Base-by-base conservation (phyloP, 2,797 vertebrate species). In the Microcaecilia unicolor region DNA sequence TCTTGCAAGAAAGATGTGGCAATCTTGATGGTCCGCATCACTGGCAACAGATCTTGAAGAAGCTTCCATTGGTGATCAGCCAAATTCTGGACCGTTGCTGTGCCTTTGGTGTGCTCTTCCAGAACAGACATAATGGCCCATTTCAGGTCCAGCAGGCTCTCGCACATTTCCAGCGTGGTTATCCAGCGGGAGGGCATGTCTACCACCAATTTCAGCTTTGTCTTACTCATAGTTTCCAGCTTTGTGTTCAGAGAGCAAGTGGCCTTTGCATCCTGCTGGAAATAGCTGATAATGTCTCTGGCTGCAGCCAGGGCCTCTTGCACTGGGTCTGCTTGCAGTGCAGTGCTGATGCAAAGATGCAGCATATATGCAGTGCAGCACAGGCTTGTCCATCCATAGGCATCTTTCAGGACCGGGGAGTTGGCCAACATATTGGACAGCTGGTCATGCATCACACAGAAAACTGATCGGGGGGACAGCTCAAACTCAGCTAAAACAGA, bases 31-130 rank as follows among this genome's bases (percentile, higher is more conserved):
- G 75, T 74, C 55, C 51, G 61, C 36, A 80, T 47, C 22, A 78
- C 56, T 0, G 70, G 55, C 3, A 76, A 59, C 22, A 82, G 33
- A n/a, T 82, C 76, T 20, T 78, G 76, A 22, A 82, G 16, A 25
- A 82, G 65, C 25, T 75, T 73, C 79, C 79, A 82, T 44, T 80
- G 75, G 33, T 68, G 64, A 12, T 78, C 74, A 1, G 75, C 66
- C 41, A 82, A 15, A 25, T 67, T 68, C 13, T 48, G 44, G 4
- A 56, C 43, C 1, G 31, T 25, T 0, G 7, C 2, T 0, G 24
- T 2, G 4, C 43, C 67, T 1, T 37, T 29, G 22, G 62, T 65
- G 9, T 64, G 64, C 13, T 76, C 72, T 14, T 80, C 76, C 42
- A 80, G 27, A 7, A 78, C 59, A 0, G 74, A 63, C 50, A 74